These are phyloP conservation scores for Pomacea maculata DNA, from an alignment of 1,140 invertebrate species.

Conservation along the genomic window DNA sequence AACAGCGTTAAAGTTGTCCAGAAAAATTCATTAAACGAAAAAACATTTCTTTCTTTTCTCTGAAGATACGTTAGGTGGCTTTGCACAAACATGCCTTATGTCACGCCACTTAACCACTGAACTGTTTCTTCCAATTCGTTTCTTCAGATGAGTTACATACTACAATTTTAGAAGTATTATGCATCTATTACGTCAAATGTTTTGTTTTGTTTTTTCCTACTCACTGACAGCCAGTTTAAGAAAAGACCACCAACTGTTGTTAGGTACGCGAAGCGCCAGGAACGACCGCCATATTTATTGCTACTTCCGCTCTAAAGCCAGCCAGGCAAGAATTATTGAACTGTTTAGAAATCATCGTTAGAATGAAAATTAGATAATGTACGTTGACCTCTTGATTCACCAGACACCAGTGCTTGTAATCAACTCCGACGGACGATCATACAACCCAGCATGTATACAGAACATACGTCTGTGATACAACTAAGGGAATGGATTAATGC, in stretches of 20 bases:
- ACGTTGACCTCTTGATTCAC: no score
- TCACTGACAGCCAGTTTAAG: not conserved
- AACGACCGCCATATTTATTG: not conserved
- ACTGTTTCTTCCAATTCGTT: not conserved
- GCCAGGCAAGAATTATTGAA: not conserved
- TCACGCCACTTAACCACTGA: not conserved
- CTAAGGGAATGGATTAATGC: no score
- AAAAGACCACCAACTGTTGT: not conserved
- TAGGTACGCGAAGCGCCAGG: conserved; percentile 3
- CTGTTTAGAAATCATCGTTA: no score
- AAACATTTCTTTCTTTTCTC: not conserved
- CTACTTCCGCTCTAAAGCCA: not conserved
- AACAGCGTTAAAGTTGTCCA: no score
- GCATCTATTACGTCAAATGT: not conserved
- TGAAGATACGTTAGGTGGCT: no score
- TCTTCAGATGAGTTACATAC: not conserved
- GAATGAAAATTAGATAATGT: no score
- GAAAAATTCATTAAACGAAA: no score
- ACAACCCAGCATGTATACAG: no score
- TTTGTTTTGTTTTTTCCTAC: not conserved
- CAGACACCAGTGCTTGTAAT: no score
- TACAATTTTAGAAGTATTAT: not conserved
- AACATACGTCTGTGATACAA: no score
- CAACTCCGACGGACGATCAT: no score
- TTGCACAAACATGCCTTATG: not conserved